Evolutionary conservation across 2,888 invertebrate species (phyloP).

Genomic region (Stramonita haemastoma): DNA sequence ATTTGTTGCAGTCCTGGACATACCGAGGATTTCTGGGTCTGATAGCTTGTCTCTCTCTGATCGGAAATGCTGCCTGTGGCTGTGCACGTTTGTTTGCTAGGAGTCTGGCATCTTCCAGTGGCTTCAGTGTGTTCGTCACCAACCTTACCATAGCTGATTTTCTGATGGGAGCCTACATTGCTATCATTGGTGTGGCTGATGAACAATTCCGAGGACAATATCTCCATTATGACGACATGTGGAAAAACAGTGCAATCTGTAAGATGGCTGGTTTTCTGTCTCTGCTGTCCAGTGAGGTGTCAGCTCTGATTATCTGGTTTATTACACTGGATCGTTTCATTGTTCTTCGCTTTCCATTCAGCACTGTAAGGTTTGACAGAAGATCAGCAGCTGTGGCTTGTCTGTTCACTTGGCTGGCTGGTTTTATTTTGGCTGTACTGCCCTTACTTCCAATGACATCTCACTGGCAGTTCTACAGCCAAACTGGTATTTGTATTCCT

Average conservation of each 20-base stretch:
- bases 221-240: constrained; percentile 6
- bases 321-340: constrained; percentile 13
- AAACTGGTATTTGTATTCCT: constrained; percentile 8
- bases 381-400: not conserved
- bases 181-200: constrained; percentile 13
- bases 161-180: constrained; percentile 13
- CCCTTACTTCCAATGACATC: constrained; percentile 7
- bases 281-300: constrained; percentile 18
- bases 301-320: constrained; percentile 18
- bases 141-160: constrained; percentile 1
- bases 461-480: constrained; percentile 13
- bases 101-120: not conserved
- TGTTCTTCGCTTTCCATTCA: constrained; percentile 15
- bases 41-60: not conserved
- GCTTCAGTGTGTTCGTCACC: constrained; percentile 13
- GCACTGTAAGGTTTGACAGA: not conserved
- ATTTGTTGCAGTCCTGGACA: constrained; percentile 17
- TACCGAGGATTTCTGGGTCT: not conserved
- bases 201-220: constrained; percentile 1
- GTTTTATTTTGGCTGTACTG: not conserved
- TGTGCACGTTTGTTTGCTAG: not conserved
- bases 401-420: not conserved
- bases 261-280: constrained; percentile 21
- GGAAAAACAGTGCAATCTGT: not conserved
- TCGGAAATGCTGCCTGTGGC: not conserved